phyloP scores from a whole-genome alignment of 2,797 vertebrate species.

The Bryconaethiops microstoma region DNA sequence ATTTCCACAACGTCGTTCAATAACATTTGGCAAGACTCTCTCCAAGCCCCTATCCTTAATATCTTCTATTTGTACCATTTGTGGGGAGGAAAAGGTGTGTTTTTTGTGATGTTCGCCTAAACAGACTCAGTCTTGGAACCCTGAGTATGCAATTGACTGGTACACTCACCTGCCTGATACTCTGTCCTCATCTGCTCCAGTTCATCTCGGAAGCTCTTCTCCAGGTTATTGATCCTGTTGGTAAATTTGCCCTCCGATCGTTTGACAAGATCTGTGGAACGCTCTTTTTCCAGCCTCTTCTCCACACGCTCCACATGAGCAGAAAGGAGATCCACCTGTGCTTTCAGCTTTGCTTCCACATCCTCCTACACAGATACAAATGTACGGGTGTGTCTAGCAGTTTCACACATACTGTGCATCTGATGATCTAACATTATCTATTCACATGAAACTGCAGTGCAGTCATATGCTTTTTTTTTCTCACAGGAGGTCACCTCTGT shows the following conservation, averaged over 20 bases:
- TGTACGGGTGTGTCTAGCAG: background rate
- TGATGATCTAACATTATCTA: background rate
- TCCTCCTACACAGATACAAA: slow-evolving; percentile 67
- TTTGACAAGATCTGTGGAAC: slow-evolving; percentile 67
- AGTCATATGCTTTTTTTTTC: background rate
- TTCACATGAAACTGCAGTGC: background rate
- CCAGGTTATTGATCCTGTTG: slow-evolving; percentile 71
- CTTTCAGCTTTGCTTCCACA: slow-evolving; percentile 69
- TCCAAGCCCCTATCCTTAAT: too few species aligned
- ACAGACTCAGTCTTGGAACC: background rate
- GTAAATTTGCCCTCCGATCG: slow-evolving; percentile 70
- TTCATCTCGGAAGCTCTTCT: slow-evolving; percentile 77
- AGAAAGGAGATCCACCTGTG: slow-evolving; percentile 68
- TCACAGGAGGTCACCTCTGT: background rate
- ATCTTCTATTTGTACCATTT: background rate
- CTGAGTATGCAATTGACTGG: background rate
- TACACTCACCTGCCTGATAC: slow-evolving; percentile 80
- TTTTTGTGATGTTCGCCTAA: too few species aligned
- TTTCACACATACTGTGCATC: background rate
- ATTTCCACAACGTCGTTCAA: too few species aligned
- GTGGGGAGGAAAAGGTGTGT: too few species aligned
- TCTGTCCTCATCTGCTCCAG: slow-evolving; percentile 82
- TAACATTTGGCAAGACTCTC: too few species aligned
- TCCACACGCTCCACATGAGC: slow-evolving; percentile 69
- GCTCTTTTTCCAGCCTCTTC: slow-evolving; percentile 60